Evolutionary conservation across 2,113 vertebrate genomes (phyloP).

Genomic region (Dasyornis broadbenti): DNA sequence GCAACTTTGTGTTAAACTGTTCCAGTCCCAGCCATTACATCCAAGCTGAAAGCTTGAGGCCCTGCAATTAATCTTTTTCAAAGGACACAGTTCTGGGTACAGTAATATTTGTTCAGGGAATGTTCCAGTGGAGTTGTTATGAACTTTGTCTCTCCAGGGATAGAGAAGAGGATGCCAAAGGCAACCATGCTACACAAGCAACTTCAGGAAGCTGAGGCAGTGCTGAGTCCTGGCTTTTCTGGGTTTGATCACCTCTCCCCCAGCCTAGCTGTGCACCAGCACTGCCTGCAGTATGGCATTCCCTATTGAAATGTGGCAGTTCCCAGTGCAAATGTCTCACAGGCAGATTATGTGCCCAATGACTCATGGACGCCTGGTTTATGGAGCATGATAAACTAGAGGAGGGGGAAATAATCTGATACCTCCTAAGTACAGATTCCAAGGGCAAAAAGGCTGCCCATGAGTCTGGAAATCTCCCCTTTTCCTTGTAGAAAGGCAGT

Average conservation of each 20-base stretch:
- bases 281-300: not conserved
- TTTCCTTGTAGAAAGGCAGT: not conserved
- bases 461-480: not conserved
- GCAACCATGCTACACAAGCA: not conserved
- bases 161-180: not conserved
- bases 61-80: not conserved
- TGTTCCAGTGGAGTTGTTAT: not conserved
- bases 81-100: not conserved
- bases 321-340: not conserved
- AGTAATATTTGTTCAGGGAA: not conserved
- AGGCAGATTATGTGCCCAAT: not conserved
- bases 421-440: not conserved
- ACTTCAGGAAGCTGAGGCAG: not conserved
- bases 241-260: not conserved
- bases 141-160: not conserved
- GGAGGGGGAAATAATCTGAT: not conserved
- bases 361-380: not conserved
- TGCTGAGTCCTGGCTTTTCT: not conserved
- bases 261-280: not conserved
- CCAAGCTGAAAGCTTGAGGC: not conserved
- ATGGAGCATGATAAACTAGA: not conserved
- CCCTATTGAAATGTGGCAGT: not conserved
- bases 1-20: not conserved
- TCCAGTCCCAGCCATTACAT: not conserved
- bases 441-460: not conserved